Evolutionary conservation across 1,140 invertebrate genomes (phyloP), one percentile per base, ranked within the genome.

Genomic region (Phymastichus coffea): DNA sequence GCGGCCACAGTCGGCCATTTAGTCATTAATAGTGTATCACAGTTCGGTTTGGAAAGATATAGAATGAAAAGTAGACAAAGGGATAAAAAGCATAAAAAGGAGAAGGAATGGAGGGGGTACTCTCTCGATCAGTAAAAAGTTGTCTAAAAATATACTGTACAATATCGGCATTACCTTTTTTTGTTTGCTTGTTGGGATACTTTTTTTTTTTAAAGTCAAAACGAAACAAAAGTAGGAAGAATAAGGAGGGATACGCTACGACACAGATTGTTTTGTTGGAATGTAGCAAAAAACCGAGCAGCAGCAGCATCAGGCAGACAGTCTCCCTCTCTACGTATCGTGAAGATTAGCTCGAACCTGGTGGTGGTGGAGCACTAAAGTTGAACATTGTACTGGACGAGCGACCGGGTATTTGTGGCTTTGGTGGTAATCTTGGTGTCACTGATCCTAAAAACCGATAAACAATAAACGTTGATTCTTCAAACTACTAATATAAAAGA

Each of bases 391-490:
- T 78, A 17, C 72, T 70, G 47, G 78, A 70, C 15, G 75, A 74
- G 69, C 76, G 72, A 69, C 76, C 76, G 14, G 70, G 69, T 53
- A 79, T 56, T 33, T 61, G 68, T 20, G 79, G 80, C 69, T 79
- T 81, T 40, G 80, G 80, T 57, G 80, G 80, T 72, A 82, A 64
- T 59, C 68, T 76, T 2, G 79, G 80, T 7, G 78, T 80, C 54
- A 79, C 70, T 53, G 77, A 74, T 65, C 76, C 74, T 76, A 43
- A 4, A 63, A n/a, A n/a, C n/a, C n/a, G n/a, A n/a, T n/a, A n/a
- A n/a, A n/a, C 68, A 64, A 55, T 51, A 38, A 44, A 37, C 47
- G 49, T 20, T 33, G 2, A 8, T 4, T 43, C 20, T 43, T 43
- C 17, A n/a, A 10, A 7, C 17, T 19, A 19, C 8, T 19, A 43